Percentiles rank a stretch among this genome's conserved stretches.
These are phyloP conservation scores for Psittacula cyanocephala DNA, from an alignment of 2,113 vertebrate species.

Conservation along the genomic window DNA sequence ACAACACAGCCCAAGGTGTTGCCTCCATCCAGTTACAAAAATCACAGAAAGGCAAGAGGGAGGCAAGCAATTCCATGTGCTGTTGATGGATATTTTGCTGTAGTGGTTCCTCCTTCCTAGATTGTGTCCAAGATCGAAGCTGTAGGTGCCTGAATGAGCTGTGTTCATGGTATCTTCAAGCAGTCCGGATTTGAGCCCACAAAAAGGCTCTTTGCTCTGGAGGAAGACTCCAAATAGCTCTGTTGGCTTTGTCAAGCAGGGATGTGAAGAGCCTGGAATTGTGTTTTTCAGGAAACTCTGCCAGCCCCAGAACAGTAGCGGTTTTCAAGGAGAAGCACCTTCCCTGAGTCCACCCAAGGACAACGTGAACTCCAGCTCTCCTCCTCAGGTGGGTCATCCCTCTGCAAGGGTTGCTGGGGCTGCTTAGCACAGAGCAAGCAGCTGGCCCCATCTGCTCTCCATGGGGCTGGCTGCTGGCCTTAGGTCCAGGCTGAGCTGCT, in stretches of 20 bases:
- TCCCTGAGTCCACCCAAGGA: slow-evolving; percentile 87
- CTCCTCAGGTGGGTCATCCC: slow-evolving; percentile 81
- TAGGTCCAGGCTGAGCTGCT: background rate
- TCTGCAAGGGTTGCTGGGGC: background rate
- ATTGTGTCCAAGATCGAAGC: fast-evolving
- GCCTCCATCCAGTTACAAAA: background rate
- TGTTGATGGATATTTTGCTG: background rate
- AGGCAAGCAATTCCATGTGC: fast-evolving
- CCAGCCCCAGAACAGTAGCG: slow-evolving; percentile 76
- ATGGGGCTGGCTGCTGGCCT: background rate
- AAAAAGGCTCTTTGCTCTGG: background rate
- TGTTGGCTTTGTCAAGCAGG: background rate
- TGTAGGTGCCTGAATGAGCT: background rate
- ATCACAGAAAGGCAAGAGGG: fast-evolving
- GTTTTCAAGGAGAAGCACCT: slow-evolving; percentile 74
- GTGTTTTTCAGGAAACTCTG: slow-evolving; percentile 83
- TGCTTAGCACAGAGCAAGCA: background rate
- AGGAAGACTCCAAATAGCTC: background rate
- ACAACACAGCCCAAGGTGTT: background rate
- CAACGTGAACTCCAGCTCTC: slow-evolving; percentile 76
- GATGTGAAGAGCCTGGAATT: background rate
- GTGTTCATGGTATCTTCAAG: fast-evolving
- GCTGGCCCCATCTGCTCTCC: fast-evolving
- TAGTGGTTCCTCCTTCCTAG: background rate
- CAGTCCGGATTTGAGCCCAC: background rate